phyloP scores from a whole-genome alignment of 2,888 invertebrate genomes.

The Perithous albicinctus region DNA sequence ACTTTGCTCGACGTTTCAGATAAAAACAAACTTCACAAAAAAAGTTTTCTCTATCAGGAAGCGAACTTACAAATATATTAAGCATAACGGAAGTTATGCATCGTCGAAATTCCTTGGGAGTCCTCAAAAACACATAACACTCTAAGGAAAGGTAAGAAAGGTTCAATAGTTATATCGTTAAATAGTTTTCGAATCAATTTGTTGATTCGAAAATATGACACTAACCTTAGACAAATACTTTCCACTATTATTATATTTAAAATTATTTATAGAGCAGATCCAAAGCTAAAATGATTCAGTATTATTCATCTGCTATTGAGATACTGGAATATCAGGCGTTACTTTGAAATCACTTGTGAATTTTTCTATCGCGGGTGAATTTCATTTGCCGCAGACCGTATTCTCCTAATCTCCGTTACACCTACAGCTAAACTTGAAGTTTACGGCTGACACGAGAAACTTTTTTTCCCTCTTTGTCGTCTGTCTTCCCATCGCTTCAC shows the following conservation, averaged over 20 bases:
- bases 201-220: neutral
- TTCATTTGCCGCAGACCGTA: neutral
- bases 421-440: neutral
- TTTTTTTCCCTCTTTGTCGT: neutral
- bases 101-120: too few relatives aligned
- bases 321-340: neutral
- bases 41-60: too few relatives aligned
- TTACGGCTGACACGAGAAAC: neutral
- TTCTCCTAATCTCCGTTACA: neutral
- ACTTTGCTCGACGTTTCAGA: neutral
- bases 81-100: too few relatives aligned
- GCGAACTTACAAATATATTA: too few relatives aligned
- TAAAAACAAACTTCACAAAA: too few relatives aligned
- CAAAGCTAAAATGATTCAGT: neutral
- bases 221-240: neutral
- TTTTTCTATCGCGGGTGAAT: neutral
- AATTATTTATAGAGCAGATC: neutral
- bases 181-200: neutral
- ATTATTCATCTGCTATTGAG: neutral
- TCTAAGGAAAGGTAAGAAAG: too few relatives aligned
- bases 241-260: neutral
- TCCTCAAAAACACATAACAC: too few relatives aligned
- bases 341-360: neutral
- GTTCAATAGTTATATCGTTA: neutral
- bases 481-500: slow-evolving; percentile 8